Evolutionary conservation across 2,113 vertebrate genomes (phyloP).

Genomic region (Pelecanoides urinatrix): DNA sequence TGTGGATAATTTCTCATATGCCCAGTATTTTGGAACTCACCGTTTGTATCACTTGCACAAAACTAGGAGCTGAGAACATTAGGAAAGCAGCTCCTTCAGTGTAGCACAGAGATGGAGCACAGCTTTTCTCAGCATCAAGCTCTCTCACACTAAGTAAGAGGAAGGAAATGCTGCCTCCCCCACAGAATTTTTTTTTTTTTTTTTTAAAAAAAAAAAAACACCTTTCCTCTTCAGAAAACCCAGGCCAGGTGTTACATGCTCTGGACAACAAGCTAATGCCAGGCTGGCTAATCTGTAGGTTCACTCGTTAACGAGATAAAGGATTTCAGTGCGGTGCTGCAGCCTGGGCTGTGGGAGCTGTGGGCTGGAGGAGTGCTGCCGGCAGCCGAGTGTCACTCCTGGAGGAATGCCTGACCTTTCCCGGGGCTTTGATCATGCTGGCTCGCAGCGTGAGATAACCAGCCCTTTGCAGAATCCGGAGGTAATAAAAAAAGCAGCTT

Average conservation of each 20-base stretch:
- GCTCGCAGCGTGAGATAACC: slow-evolving; percentile 60
- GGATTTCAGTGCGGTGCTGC: background rate
- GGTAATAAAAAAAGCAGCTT: slow-evolving; percentile 66
- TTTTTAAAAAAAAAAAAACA: no score
- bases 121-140: background rate
- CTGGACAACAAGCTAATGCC: background rate
- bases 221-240: slow-evolving; percentile 24
- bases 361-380: slow-evolving; percentile 24
- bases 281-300: slow-evolving; percentile 52
- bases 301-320: slow-evolving; percentile 42
- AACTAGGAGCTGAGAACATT: background rate
- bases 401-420: slow-evolving; percentile 74
- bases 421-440: slow-evolving; percentile 70
- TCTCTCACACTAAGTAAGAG: background rate
- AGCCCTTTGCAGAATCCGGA: slow-evolving; percentile 67
- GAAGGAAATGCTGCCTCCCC: slow-evolving; percentile 43
- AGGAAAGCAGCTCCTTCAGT: background rate
- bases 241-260: slow-evolving; percentile 32
- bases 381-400: slow-evolving; percentile 45
- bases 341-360: slow-evolving; percentile 5
- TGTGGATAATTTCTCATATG: background rate
- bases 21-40: background rate
- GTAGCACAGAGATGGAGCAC: background rate
- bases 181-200: background rate
- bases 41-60: background rate